Evolutionary conservation across 1,140 invertebrate species (phyloP).

Genomic region (Trissolcus basalis): DNA sequence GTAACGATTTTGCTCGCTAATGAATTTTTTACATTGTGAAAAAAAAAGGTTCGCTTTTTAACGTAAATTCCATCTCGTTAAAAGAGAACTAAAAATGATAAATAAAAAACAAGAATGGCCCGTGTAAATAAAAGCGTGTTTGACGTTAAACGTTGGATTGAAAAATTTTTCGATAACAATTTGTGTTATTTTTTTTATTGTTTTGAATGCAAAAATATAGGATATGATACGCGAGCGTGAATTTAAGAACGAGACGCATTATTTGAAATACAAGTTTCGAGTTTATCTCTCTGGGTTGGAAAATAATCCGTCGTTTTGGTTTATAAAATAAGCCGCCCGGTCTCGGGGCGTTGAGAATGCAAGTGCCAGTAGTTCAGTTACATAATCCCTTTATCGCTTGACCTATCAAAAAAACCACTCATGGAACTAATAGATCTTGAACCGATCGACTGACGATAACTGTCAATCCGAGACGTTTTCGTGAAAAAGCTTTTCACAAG

Average conservation of each 20-base stretch:
- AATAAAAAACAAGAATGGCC: too few species aligned
- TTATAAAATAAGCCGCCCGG: conserved; percentile 1
- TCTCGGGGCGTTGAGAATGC: not conserved
- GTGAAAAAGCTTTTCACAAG: conserved; percentile 5
- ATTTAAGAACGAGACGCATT: not conserved
- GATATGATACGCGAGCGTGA: too few species aligned
- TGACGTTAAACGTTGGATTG: too few species aligned
- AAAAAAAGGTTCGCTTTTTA: too few species aligned
- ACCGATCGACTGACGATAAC: conserved; percentile 21
- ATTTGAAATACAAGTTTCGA: not conserved
- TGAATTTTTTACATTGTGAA: too few species aligned
- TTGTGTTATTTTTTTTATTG: too few species aligned
- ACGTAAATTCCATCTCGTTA: too few species aligned
- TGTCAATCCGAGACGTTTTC: conserved; percentile 6
- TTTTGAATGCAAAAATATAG: too few species aligned
- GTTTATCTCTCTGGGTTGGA: conserved; percentile 1
- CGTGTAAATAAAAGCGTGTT: too few species aligned
- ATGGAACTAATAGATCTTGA: conserved; percentile 18
- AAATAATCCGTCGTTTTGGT: conserved; percentile 9
- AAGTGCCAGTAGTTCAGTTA: not conserved
- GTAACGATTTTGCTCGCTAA: too few species aligned
- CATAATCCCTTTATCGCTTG: conserved; percentile 22
- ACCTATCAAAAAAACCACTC: conserved; percentile 28
- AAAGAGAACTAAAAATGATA: too few species aligned
- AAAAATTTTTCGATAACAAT: too few species aligned